Base-by-base conservation (phyloP, 2,888 invertebrate genomes). In the Mycalesis mineus region DNA sequence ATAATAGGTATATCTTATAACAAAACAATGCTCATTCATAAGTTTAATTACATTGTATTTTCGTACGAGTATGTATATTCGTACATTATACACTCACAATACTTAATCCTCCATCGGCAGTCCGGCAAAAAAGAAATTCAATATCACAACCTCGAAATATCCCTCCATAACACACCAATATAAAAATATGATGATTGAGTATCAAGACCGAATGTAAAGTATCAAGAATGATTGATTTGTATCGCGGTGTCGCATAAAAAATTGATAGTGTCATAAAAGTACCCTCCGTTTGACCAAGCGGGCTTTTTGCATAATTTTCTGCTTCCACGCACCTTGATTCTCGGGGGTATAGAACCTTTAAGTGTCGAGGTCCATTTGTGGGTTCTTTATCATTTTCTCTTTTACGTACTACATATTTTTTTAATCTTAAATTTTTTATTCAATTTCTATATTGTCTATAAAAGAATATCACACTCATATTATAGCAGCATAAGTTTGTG, bases 281-380 rank as follows among this genome's bases (percentile, higher is more conserved):
- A 68, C 69, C 72, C 70, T 67, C 39, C 61, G 64, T 65, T 70
- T 80, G 84, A 82, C 85, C 84, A 82, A 69, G 70, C 72, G 67
- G 70, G 76, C 78, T 82, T 74, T 82, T 79, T 82, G 80, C 83
- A 86, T 88, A 84, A 80, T 85, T 84, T 84, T 78, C 73, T 71
- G 73, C 72, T 65, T 72, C 70, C 69, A 66, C 68, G 68, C 77
- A 78, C 73, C 76, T 84, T 86, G 87, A 87, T 84, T 87, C 88
- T 73, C 74, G 54, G 50, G 76, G 76, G 68, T 57, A 57, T 58
- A 31, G 48, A 49, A 11, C 61, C 60, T 62, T 60, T 66, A 60
- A 63, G 58, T 58, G 61, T 61, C 55, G 40, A 53, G 55, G 40
- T 28, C 55, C 47, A 57, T 62, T 53, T 53, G 49, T 33, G 22